Percentiles rank a stretch among this genome's conserved stretches.
These are phyloP conservation scores for Antrozous pallidus DNA, from an alignment of 2,797 vertebrate genomes.

Conservation along the genomic window DNA sequence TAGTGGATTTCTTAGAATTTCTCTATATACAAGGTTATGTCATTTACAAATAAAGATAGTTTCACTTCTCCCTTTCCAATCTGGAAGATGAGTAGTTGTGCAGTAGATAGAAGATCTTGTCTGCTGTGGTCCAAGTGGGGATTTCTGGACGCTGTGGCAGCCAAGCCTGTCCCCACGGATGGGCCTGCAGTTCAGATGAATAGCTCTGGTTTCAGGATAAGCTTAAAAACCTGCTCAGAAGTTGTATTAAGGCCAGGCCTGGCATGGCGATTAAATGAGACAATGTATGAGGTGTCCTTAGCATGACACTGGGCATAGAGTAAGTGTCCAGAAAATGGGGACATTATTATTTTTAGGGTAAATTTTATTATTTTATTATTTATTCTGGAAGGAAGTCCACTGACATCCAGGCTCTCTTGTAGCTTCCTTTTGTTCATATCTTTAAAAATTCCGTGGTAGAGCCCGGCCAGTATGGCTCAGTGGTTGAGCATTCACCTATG, in stretches of 20 bases:
- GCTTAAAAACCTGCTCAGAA: background rate
- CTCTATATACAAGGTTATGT: background rate
- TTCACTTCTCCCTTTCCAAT: background rate
- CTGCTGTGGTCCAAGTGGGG: background rate
- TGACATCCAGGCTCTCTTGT: background rate
- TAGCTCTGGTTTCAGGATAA: background rate
- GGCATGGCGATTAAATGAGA: background rate
- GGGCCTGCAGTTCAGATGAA: background rate
- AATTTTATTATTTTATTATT: background rate
- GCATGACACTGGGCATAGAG: background rate
- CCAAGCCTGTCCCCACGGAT: background rate
- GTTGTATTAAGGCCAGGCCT: background rate
- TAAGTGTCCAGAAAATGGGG: background rate
- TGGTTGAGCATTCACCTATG: background rate
- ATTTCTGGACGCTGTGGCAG: background rate
- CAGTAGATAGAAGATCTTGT: background rate
- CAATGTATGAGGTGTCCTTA: background rate
- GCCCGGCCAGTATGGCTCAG: background rate
- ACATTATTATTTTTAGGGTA: background rate
- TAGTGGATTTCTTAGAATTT: background rate
- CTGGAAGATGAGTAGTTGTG: background rate
- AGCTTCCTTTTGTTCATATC: slow-evolving; percentile 15
- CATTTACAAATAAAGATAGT: background rate
- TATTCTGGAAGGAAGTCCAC: slow-evolving; percentile 16
- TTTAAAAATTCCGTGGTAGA: background rate